Evolutionary conservation across 2,888 invertebrate genomes (phyloP).

Genomic region (Thelaira solivaga): DNA sequence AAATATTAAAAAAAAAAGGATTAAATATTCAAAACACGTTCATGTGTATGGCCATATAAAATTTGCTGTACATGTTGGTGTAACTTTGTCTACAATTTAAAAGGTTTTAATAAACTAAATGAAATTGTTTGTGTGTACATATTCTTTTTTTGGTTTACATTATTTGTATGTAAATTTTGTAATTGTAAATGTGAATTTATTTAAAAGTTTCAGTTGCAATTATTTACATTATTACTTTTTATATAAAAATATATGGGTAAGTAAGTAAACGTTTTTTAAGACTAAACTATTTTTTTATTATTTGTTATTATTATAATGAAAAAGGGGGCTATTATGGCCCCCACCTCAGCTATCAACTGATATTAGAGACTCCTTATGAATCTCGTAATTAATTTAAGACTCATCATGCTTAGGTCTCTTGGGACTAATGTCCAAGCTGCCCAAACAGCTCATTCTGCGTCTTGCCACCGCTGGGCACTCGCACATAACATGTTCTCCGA

Average conservation of each 20-base stretch:
- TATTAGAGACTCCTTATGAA: too few species aligned
- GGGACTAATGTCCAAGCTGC: too few species aligned
- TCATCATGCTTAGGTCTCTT: too few species aligned
- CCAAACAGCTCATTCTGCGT: too few species aligned
- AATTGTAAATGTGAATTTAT: not conserved
- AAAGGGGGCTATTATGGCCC: too few species aligned
- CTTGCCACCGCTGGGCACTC: too few species aligned
- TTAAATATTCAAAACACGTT: slow-evolving; percentile 53
- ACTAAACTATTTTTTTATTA: too few species aligned
- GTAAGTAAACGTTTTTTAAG: not conserved
- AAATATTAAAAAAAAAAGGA: not conserved
- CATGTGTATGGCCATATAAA: slow-evolving; percentile 56
- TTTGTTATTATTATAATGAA: too few species aligned
- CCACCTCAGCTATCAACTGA: too few species aligned
- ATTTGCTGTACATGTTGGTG: slow-evolving; percentile 49
- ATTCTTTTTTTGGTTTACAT: not conserved
- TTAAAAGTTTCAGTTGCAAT: slow-evolving; percentile 17
- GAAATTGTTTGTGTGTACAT: not conserved
- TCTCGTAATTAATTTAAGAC: too few species aligned
- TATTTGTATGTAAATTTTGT: not conserved
- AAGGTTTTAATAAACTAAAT: slow-evolving; percentile 8
- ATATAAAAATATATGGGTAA: not conserved
- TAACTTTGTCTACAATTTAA: slow-evolving; percentile 52
- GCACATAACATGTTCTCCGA: too few species aligned
- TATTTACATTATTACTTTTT: not conserved